Percentiles rank a stretch among this genome's conserved stretches.
phyloP scores from a whole-genome alignment of 2,888 invertebrate genomes.

The Branchinecta sandiegonensis region DNA sequence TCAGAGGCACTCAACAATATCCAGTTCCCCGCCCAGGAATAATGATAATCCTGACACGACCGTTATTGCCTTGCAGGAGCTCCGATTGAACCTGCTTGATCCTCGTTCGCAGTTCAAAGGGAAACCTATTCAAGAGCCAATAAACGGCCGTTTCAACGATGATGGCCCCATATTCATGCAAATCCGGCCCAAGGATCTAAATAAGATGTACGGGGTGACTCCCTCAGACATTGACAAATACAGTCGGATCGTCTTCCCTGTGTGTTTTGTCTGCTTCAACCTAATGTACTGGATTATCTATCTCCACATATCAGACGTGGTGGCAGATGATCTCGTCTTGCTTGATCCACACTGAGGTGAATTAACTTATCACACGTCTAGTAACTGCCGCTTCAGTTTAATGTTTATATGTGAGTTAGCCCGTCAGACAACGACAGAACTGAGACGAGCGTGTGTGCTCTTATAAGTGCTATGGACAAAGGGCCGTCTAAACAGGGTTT shows the following conservation, averaged over 20 bases:
- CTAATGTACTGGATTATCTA: slow-evolving; percentile 97
- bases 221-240: slow-evolving; percentile 99
- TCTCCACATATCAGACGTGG: slow-evolving; percentile 86
- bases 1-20: too few species aligned
- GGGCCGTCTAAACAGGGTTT: too few species aligned
- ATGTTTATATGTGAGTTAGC: too few species aligned
- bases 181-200: slow-evolving; percentile 21
- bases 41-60: slow-evolving; percentile 20
- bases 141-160: slow-evolving; percentile 58
- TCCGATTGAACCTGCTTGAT: slow-evolving; percentile 86
- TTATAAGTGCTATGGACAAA: too few species aligned
- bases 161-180: slow-evolving; percentile 33
- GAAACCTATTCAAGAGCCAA: slow-evolving; percentile 76
- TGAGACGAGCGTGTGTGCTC: too few species aligned
- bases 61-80: slow-evolving; percentile 56
- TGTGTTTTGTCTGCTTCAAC: slow-evolving; percentile 97
- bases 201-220: slow-evolving; percentile 74
- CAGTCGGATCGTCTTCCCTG: slow-evolving; percentile 92
- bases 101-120: slow-evolving; percentile 86
- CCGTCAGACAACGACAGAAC: too few species aligned
- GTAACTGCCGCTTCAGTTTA: not conserved
- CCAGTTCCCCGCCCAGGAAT: too few species aligned
- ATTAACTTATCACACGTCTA: slow-evolving; percentile 22
- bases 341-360: slow-evolving; percentile 37
- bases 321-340: slow-evolving; percentile 80